Base-by-base conservation (phyloP, 2,888 invertebrate genomes). In the Agrenia bidenticulata region DNA sequence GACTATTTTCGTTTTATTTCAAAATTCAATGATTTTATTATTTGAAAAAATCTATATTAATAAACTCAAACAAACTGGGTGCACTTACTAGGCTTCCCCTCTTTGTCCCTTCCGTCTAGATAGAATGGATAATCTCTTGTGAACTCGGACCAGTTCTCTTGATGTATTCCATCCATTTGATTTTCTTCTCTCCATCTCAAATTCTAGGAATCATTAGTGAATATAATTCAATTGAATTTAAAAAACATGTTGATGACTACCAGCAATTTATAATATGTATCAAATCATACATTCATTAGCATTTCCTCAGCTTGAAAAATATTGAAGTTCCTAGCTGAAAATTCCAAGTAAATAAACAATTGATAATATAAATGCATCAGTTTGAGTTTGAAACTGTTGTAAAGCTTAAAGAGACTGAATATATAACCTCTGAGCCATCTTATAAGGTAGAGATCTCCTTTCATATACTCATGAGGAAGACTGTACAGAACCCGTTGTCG, bases 381-480 rank as follows among this genome's bases (percentile, higher is more conserved):
- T n/a, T n/a, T n/a, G n/a, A n/a, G n/a, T n/a, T n/a, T n/a, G n/a
- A 32, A 27, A 7, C 27, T 41, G 9, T 13, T 7, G 9, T 19
- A 23, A 5, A 9, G 45, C 5, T 45, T 13, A 2, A 58, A 26
- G 60, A 62, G 17, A 61, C 61, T 13, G 17, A 26, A 11, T 32
- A 41, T 21, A 45, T 59, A 27, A 65, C 64, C 58, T 39, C 60
- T 53, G 42, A 73, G 50, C 68, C 68, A 61, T 42, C 51, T n/a
- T 42, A 73, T 50, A 11, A 64, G 45, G 62, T 49, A 61, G 61
- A 66, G 59, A 37, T 55, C 53, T 42, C 64, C 61, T 23, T 61
- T 42, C 66, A 70, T 64, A 17, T 70, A 61, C 56, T 67, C 55
- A 15, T 67, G 26, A 13, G 67, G 67, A 26, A 67, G 24, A 23